These are phyloP conservation scores for Sympetrum striolatum DNA, from an alignment of 2,888 invertebrate genomes.

Conservation along the genomic window DNA sequence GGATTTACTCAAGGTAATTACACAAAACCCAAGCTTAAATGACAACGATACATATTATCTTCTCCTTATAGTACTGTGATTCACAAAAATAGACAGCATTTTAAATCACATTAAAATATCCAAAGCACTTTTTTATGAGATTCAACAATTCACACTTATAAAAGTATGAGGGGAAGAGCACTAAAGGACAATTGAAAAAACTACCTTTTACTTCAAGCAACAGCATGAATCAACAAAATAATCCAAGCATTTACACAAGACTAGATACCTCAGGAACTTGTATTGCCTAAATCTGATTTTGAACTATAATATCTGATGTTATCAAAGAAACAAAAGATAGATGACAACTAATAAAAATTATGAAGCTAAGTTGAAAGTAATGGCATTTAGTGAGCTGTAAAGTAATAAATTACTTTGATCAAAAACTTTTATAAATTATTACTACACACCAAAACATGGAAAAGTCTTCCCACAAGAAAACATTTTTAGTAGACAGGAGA, in stretches of 20 bases:
- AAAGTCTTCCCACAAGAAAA: background rate
- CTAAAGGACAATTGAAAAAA: background rate
- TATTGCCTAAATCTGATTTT: background rate
- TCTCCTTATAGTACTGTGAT: background rate
- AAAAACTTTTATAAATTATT: constrained; percentile 11
- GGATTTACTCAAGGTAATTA: background rate
- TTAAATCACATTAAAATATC: background rate
- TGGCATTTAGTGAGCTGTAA: background rate
- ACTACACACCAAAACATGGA: constrained; percentile 10
- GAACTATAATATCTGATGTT: background rate
- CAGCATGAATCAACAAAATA: background rate
- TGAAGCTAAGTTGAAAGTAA: constrained; percentile 9
- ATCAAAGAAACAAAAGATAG: background rate
- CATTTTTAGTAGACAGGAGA: background rate
- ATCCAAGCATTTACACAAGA: constrained; percentile 25
- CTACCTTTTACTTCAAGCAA: constrained; percentile 1
- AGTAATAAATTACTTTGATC: constrained; percentile 3
- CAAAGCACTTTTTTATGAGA: background rate
- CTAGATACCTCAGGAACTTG: constrained; percentile 29
- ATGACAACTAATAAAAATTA: background rate
- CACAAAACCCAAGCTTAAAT: background rate
- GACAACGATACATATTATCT: background rate
- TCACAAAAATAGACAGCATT: background rate
- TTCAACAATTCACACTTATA: background rate
- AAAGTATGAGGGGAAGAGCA: background rate